Percentiles rank a stretch among this genome's conserved stretches.
These are phyloP conservation scores for Seriola quinqueradiata DNA, from an alignment of 2,113 vertebrate genomes.

Conservation along the genomic window DNA sequence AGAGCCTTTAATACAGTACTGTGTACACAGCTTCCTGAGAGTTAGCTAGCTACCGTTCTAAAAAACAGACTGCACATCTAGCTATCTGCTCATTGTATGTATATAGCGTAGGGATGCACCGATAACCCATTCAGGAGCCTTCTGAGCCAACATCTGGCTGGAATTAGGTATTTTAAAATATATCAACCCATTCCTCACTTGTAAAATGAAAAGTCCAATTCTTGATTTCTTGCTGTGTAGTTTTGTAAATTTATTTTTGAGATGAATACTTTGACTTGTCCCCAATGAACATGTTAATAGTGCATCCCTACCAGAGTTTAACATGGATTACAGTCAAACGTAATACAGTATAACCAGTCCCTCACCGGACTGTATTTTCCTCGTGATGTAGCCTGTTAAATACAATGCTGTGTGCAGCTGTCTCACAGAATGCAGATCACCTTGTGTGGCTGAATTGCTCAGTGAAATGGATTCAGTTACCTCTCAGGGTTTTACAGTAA, in stretches of 20 bases:
- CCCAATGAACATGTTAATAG: constrained; percentile 31
- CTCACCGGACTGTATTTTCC: constrained; percentile 9
- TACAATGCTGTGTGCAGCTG: constrained; percentile 3
- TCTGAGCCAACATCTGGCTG: not conserved
- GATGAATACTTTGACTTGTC: constrained; percentile 18
- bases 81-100: constrained; percentile 73
- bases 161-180: not conserved
- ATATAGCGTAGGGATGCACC: constrained; percentile 51
- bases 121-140: constrained; percentile 14
- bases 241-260: constrained; percentile 3
- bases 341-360: constrained; percentile 18
- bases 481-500: constrained; percentile 27
- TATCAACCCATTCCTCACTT: constrained; percentile 1
- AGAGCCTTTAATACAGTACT: constrained; percentile 77
- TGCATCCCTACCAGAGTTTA: constrained; percentile 45
- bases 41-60: constrained; percentile 75
- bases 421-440: not conserved
- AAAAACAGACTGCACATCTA: constrained; percentile 67
- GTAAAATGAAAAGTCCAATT: constrained; percentile 10
- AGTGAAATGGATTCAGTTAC: constrained; percentile 6
- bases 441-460: constrained; percentile 14
- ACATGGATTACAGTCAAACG: constrained; percentile 35
- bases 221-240: not conserved
- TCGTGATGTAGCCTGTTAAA: not conserved
- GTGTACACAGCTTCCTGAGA: constrained; percentile 81